Percentiles rank a stretch among this genome's conserved stretches.
phyloP scores from a whole-genome alignment of 2,113 vertebrate genomes.

The Diadophis punctatus region DNA sequence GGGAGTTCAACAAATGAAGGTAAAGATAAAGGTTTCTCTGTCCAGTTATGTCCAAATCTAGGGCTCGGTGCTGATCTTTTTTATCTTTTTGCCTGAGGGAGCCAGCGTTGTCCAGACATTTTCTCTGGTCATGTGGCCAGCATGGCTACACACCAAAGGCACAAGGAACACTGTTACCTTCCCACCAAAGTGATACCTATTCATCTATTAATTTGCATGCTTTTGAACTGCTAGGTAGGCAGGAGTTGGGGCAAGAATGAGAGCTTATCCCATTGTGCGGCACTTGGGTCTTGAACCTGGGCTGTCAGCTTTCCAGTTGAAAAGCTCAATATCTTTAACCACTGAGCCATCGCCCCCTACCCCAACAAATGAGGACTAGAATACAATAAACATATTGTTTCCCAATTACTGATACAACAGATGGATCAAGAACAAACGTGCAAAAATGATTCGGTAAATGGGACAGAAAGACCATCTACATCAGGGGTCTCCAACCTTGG shows the following conservation, averaged over 20 bases:
- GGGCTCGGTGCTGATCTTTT: neutral
- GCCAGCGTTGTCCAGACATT: neutral
- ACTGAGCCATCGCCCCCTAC: neutral
- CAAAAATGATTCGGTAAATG: neutral
- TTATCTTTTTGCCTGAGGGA: neutral
- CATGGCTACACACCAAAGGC: neutral
- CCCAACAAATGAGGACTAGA: neutral
- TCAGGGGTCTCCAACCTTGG: no score
- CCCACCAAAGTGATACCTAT: neutral
- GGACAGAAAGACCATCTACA: neutral
- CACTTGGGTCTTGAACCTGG: neutral
- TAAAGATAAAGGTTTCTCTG: neutral
- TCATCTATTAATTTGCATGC: neutral
- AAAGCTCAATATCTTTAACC: neutral
- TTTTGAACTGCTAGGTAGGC: neutral
- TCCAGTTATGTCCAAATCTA: neutral
- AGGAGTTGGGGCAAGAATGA: neutral
- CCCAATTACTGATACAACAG: neutral
- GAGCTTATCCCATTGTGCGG: neutral
- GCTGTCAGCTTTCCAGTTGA: neutral
- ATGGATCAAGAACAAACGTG: neutral
- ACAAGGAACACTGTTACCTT: neutral
- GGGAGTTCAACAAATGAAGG: neutral
- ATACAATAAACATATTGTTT: neutral
- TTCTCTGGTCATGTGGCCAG: neutral